Evolutionary conservation across 64 coral and sea anemone species (phyloP).

Genomic region (Stylophora pistillata): DNA sequence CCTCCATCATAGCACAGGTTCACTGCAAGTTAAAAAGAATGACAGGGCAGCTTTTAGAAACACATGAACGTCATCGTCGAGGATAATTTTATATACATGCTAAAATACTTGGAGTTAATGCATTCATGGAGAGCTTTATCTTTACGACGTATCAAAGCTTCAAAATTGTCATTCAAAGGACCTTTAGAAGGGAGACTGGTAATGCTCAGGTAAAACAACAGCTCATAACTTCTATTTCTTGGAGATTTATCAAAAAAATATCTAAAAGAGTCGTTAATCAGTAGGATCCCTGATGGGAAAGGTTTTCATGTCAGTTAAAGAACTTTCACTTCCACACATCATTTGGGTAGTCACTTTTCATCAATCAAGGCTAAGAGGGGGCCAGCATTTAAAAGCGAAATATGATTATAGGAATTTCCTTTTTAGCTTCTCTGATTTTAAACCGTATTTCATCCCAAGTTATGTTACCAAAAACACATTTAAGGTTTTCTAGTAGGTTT

Average conservation of each 20-base stretch:
- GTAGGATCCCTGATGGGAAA: neutral
- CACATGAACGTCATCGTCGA: neutral
- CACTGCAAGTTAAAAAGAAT: conserved; percentile 12
- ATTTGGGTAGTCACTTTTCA: too few relatives aligned
- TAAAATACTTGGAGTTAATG: neutral
- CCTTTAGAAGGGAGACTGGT: too few relatives aligned
- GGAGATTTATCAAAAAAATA: neutral
- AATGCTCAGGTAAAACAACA: too few relatives aligned
- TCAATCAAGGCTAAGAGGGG: too few relatives aligned
- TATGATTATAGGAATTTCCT: too few relatives aligned
- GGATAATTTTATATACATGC: conserved; percentile 9
- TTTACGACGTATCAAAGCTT: too few relatives aligned
- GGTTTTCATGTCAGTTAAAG: conserved; percentile 9
- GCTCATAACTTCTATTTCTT: neutral
- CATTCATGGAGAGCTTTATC: too few relatives aligned
- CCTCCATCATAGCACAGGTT: conserved; percentile 4
- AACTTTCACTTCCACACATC: too few relatives aligned
- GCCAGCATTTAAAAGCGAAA: too few relatives aligned
- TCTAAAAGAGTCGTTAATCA: conserved; percentile 2
- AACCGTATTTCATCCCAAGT: neutral
- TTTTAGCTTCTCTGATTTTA: too few relatives aligned
- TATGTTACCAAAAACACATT: too few relatives aligned
- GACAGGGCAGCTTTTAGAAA: conserved; percentile 11
- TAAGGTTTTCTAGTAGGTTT: neutral
- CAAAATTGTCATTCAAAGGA: too few relatives aligned